These are phyloP conservation scores for Rhagologus leucostigma DNA, from an alignment of 2,113 vertebrate species.

Conservation along the genomic window DNA sequence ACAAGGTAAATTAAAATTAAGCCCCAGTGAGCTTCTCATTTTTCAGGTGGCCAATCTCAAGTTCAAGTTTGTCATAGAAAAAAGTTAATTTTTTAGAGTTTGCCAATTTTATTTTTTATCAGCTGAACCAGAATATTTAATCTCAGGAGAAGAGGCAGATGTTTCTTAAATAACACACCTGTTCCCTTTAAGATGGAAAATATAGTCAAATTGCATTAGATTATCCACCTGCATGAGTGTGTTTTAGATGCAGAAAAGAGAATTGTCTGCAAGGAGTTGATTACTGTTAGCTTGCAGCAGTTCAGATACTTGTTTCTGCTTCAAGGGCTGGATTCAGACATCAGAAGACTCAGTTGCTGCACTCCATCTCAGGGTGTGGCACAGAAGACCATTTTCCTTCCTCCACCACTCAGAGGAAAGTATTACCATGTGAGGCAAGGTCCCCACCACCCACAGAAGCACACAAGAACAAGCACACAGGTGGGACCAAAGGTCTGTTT, in stretches of 20 bases:
- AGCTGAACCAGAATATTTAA: constrained; percentile 39
- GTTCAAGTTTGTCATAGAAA: constrained; percentile 22
- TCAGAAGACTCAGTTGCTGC: background rate
- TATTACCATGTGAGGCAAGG: background rate
- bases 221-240: background rate
- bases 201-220: constrained; percentile 13
- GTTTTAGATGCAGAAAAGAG: background rate
- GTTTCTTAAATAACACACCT: constrained; percentile 71
- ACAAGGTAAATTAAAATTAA: constrained; percentile 46
- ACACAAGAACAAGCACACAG: background rate
- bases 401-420: background rate
- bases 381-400: background rate
- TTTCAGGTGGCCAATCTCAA: constrained; percentile 21
- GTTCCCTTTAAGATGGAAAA: constrained; percentile 57
- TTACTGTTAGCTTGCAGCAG: background rate
- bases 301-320: background rate
- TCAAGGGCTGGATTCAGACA: background rate
- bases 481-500: background rate
- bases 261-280: background rate
- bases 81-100: constrained; percentile 20
- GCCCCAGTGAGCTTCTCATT: background rate
- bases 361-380: background rate
- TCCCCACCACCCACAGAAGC: background rate
- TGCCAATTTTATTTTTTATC: constrained; percentile 36
- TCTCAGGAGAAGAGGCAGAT: constrained; percentile 64